A percentile compares a stretch with the other conserved stretches of the same genome.
Evolutionary conservation across 2,797 vertebrate species (phyloP).

Genomic region (Glossophaga mutica): DNA sequence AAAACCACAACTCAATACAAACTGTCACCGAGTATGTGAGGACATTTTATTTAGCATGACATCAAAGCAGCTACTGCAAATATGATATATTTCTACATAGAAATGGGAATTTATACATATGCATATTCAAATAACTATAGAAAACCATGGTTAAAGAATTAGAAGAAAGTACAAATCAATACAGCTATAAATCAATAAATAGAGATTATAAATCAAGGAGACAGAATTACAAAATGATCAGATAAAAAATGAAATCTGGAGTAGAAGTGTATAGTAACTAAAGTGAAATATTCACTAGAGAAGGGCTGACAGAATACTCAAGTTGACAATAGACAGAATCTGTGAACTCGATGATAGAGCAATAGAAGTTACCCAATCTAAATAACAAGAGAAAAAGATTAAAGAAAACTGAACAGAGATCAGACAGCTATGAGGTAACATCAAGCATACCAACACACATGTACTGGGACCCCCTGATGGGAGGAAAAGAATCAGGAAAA

Average conservation of each 20-base stretch:
- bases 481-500: background rate
- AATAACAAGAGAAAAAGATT: background rate
- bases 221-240: background rate
- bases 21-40: background rate
- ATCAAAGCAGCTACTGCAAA: background rate
- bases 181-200: background rate
- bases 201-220: background rate
- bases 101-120: background rate
- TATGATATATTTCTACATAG: background rate
- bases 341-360: background rate
- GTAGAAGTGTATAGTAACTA: background rate
- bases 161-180: background rate
- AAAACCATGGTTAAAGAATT: background rate
- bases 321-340: background rate
- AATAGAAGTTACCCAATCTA: background rate
- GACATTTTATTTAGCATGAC: background rate
- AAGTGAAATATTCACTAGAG: background rate
- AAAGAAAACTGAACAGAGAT: background rate
- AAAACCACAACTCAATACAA: background rate
- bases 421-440: background rate
- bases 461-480: background rate
- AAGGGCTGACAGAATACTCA: background rate
- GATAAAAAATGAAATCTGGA: background rate
- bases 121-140: background rate
- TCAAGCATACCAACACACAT: background rate